Conservation (phyloP, 2,888 invertebrate species). For the Phrixothrix hirtus region DNA sequence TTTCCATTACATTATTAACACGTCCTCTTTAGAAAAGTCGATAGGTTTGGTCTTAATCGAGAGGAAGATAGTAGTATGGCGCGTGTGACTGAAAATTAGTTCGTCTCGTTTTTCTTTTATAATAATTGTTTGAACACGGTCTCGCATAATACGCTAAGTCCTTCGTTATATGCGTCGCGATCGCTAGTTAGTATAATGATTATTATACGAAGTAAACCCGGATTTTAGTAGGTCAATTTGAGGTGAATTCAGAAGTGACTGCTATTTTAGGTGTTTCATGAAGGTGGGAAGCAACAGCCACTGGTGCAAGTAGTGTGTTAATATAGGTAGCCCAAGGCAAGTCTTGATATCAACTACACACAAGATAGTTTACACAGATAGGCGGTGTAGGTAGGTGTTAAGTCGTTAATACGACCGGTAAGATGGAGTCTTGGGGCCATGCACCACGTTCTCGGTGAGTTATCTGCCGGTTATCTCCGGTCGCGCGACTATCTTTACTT, state of each 20-base stretch:
- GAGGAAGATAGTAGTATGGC: constrained; percentile 10
- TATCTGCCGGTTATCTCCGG: constrained; percentile 25
- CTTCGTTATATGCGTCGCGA: constrained; percentile 38
- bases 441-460: constrained; percentile 11
- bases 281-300: no score
- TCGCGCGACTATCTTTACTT: constrained; percentile 16
- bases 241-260: background rate
- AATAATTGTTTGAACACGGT: constrained; percentile 38
- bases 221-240: constrained; percentile 31
- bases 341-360: constrained; percentile 20
- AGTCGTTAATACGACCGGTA: constrained; percentile 36
- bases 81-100: constrained; percentile 13
- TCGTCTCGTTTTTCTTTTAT: constrained; percentile 36
- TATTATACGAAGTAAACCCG: no score
- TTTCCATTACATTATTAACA: constrained; percentile 20
- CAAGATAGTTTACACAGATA: constrained; percentile 36
- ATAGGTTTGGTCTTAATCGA: constrained; percentile 2
- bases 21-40: constrained; percentile 11
- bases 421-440: constrained; percentile 32
- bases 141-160: constrained; percentile 41
- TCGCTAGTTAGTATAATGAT: no score
- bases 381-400: constrained; percentile 36
- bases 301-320: constrained; percentile 16
- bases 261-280: no score
- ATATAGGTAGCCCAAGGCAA: constrained; percentile 22